Evolutionary conservation across 2,113 vertebrate species (phyloP).

Genomic region (Suncus etruscus): DNA sequence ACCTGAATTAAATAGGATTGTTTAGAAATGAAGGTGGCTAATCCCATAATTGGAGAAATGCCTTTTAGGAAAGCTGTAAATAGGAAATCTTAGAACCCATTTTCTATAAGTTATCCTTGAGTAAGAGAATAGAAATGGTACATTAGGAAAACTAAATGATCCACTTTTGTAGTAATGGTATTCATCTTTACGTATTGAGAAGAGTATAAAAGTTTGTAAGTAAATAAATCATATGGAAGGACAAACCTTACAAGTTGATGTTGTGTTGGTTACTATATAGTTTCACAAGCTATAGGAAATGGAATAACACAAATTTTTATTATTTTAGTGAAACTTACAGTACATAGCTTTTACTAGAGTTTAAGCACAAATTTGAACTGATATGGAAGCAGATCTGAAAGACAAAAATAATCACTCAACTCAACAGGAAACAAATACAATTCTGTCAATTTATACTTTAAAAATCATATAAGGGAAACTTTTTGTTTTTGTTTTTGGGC

Average conservation of each 20-base stretch:
- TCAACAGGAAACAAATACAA: neutral
- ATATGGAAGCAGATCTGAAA: slow-evolving; percentile 34
- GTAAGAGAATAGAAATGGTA: slow-evolving; percentile 35
- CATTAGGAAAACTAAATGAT: slow-evolving; percentile 29
- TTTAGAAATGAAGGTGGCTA: slow-evolving; percentile 35
- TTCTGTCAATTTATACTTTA: slow-evolving; percentile 29
- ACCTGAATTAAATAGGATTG: neutral
- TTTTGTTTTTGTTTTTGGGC: too few relatives aligned
- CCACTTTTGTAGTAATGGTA: slow-evolving; percentile 38
- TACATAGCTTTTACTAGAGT: neutral
- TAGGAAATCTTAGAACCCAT: neutral
- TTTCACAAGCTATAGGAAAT: slow-evolving; percentile 9
- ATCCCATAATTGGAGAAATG: neutral
- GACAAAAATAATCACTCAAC: slow-evolving; percentile 9
- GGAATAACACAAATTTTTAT: neutral
- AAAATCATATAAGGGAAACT: neutral
- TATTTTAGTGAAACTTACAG: neutral
- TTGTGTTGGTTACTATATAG: neutral
- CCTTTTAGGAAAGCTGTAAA: neutral
- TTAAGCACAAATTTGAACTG: slow-evolving; percentile 29
- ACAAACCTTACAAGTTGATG: neutral
- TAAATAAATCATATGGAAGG: slow-evolving; percentile 37
- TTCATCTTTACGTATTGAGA: slow-evolving; percentile 9
- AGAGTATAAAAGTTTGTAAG: neutral
- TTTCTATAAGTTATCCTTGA: slow-evolving; percentile 9